Base-by-base conservation (phyloP, 2,888 invertebrate genomes). In the Thecophora atra region DNA sequence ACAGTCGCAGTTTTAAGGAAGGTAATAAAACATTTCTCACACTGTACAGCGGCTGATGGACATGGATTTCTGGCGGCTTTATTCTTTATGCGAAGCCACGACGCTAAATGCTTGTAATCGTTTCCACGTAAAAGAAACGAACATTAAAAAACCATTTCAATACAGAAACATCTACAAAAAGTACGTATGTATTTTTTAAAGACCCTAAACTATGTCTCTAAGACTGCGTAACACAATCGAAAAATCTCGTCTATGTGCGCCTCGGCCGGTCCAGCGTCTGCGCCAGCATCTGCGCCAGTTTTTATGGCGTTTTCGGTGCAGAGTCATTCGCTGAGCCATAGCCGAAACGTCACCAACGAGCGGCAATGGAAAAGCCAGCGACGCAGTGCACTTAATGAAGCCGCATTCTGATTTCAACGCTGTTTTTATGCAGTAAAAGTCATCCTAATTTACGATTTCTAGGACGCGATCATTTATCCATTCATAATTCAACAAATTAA, bases 61-160 rank as follows among this genome's bases (percentile, higher is more conserved):
- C 51, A 69, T 72, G n/a, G n/a, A n/a, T 74, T 72, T 75, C 74
- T 76, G 78, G 73, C 76, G 73, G 82, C 72, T n/a, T 72, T 67
- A 58, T 56, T 67, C 72, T 75, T 73, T 78, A 37, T 30, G 37
- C 7, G 6, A 37, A 28, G 26, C 62, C 65, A 64, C 63, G 52
- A 71, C 68, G 62, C 60, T 70, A 74, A 74, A 72, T 80, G 79
- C 77, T 81, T 78, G 80, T 75, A 79, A 82, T 79, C 76, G 76
- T 78, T 83, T 81, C 83, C 82, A 79, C 76, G 78, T 81, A 81
- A 82, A 81, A 78, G 78, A 81, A 54, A 52, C n/a, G 54, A 67
- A 30, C 13, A 6, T n/a, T 28, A 52, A 52, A 66, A 37, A 30
- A 62, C 30, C 1, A 37, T 37, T 37, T 37, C 11, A 37, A 58